A percentile compares a stretch with the other conserved stretches of the same genome.
These are phyloP conservation scores for Ennomos erosarius DNA, from an alignment of 2,888 invertebrate genomes.

Conservation along the genomic window DNA sequence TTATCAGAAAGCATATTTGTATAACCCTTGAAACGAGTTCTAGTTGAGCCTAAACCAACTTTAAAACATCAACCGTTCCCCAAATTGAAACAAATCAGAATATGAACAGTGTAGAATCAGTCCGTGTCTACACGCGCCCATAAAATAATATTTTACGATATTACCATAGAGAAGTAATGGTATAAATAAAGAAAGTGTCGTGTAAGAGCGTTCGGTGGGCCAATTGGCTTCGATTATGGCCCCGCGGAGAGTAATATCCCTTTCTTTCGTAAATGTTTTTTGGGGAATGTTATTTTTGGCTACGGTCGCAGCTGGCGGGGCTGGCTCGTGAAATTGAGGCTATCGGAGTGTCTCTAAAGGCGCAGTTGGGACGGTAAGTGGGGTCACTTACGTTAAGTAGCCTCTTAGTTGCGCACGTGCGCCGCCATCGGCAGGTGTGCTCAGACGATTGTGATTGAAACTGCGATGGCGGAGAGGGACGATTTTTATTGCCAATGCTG, in stretches of 20 bases:
- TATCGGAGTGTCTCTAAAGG: conserved; percentile 64
- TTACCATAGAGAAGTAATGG: conserved; percentile 68
- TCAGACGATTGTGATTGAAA: conserved; percentile 75
- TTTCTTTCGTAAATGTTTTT: conserved; percentile 81
- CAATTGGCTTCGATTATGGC: conserved; percentile 84
- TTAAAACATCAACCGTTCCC: conserved; percentile 34
- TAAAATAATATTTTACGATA: conserved; percentile 74
- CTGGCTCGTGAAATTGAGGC: conserved; percentile 72
- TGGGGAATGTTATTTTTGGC: conserved; percentile 80
- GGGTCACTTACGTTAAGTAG: conserved; percentile 84
- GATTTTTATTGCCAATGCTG: conserved; percentile 61
- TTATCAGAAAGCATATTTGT: neutral
- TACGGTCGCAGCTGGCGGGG: conserved; percentile 81
- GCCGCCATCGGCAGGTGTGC: conserved; percentile 74
- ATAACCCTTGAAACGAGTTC: conserved; percentile 3
- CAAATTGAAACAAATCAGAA: conserved; percentile 45
- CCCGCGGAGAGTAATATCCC: conserved; percentile 84
- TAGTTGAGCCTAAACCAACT: conserved; percentile 1
- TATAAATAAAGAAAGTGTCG: conserved; percentile 78
- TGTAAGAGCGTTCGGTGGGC: conserved; percentile 71
- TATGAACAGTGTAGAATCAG: conserved; percentile 58
- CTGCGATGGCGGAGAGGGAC: conserved; percentile 64
- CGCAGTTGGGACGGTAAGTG: conserved; percentile 73
- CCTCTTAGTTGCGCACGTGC: conserved; percentile 79
- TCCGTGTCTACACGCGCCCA: conserved; percentile 57